Conservation (phyloP, 2,797 vertebrate species). For the Denticeps clupeoides region DNA sequence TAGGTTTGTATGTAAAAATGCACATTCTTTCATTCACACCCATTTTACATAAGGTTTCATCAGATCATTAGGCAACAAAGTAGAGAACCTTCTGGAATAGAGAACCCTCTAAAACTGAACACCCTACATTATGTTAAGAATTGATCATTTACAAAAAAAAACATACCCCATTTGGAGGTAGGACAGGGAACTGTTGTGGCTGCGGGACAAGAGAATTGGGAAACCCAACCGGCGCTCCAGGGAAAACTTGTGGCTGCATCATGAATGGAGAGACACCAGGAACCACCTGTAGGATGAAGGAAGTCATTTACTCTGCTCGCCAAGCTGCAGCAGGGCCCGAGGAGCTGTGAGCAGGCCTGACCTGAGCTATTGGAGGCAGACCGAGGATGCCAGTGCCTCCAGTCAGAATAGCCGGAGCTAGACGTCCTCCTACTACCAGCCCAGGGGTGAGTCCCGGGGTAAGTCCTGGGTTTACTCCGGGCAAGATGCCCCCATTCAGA, state of each 20-base stretch:
- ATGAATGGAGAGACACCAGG: slow-evolving; percentile 33
- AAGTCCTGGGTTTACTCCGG: slow-evolving; percentile 15
- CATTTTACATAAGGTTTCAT: too few relatives aligned
- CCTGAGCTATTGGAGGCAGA: slow-evolving; percentile 48
- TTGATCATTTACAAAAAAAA: neutral
- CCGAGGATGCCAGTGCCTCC: slow-evolving; percentile 32
- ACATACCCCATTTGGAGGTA: slow-evolving; percentile 32
- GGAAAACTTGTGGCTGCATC: slow-evolving; percentile 19
- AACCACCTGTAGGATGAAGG: slow-evolving; percentile 29
- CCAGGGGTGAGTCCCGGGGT: slow-evolving; percentile 20
- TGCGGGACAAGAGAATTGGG: slow-evolving; percentile 24
- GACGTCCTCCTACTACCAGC: slow-evolving; percentile 34
- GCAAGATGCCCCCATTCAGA: slow-evolving; percentile 32
- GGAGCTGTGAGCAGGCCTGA: slow-evolving; percentile 20
- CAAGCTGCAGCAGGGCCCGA: neutral
- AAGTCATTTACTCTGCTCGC: neutral
- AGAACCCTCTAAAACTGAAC: neutral
- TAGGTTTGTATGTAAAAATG: too few relatives aligned
- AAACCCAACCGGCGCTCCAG: slow-evolving; percentile 4
- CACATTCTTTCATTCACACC: too few relatives aligned
- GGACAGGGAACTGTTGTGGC: slow-evolving; percentile 17
- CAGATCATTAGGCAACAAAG: too few relatives aligned
- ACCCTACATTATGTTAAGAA: neutral
- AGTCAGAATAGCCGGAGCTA: slow-evolving; percentile 33
- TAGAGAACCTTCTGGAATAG: too few relatives aligned